Base-by-base conservation (phyloP, 2,888 invertebrate genomes). In the Synanthedon tipuliformis region DNA sequence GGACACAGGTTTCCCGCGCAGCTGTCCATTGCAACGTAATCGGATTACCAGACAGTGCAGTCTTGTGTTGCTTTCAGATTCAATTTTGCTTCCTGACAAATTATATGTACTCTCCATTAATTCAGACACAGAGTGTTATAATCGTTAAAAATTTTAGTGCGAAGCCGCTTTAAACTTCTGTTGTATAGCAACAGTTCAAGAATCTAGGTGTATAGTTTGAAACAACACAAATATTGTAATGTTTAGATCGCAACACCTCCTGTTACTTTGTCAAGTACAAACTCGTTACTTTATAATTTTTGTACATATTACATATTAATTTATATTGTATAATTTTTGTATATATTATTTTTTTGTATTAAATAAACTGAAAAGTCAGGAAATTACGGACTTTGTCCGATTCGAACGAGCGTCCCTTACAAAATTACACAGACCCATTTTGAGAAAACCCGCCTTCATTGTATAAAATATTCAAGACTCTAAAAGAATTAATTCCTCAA, bases 21-120 rank as follows among this genome's bases (percentile, higher is more conserved):
- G 66, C 70, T 70, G 71, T 65, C 69, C 71, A 61, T 60, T 54
- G 58, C 56, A 16, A 49, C 23, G 11, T 49, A 49, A 49, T 49
- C 49, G 16, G 68, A 68, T 71, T 71, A 71, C 65, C 12, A 55
- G 56, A 57, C 59, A 58, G 59, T 60, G 61, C 65, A 59, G 64
- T 62, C 55, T 54, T 53, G 58, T 57, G 59, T 54, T 54, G 23
- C 49, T 12, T 16, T 16, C 49, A 15, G 12, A 49, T 49, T 49
- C 49, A 49, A 49, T 49, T 45, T 13, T 45, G 34, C 45, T 45
- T 13, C 4, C 45, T 45, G 45, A 45, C 45, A 45, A 45, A 13
- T 45, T 13, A 45, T 45, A 45, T 7, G 45, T 34, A 34, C 34
- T 34, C 34, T 3, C 7, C 34, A 34, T 8, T 34, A 34, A 34